Evolutionary conservation across 2,113 vertebrate species (phyloP).

Genomic region (Stigmatopora argus): DNA sequence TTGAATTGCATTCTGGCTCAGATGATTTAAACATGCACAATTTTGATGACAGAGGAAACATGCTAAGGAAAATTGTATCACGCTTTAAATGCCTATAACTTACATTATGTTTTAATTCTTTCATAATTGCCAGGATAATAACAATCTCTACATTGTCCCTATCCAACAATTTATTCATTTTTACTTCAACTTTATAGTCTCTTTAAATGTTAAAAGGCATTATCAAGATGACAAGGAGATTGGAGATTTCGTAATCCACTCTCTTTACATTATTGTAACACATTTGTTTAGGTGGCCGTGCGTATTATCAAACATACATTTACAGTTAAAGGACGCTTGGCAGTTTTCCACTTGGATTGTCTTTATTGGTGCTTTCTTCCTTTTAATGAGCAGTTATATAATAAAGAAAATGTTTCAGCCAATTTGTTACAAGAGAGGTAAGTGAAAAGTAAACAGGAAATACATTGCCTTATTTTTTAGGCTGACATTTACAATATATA

Average conservation of each 20-base stretch:
- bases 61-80: too few species aligned
- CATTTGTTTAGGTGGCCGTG: neutral
- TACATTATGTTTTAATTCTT: too few species aligned
- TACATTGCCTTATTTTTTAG: conserved; percentile 4
- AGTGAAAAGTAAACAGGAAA: conserved; percentile 9
- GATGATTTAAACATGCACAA: too few species aligned
- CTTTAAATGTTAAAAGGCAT: neutral
- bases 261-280: neutral
- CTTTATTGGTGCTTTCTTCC: neutral
- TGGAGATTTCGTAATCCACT: neutral
- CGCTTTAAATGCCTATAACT: too few species aligned
- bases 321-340: neutral
- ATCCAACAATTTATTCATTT: too few species aligned
- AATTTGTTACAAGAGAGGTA: conserved; percentile 6
- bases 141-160: too few species aligned
- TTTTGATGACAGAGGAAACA: too few species aligned
- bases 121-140: too few species aligned
- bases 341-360: neutral
- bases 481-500: conserved; percentile 5
- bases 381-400: neutral
- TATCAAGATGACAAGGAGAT: neutral
- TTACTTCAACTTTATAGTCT: neutral
- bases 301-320: neutral
- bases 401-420: neutral
- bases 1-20: too few species aligned